Evolutionary conservation across 2,888 invertebrate genomes (phyloP).

Genomic region (Eledone cirrhosa): DNA sequence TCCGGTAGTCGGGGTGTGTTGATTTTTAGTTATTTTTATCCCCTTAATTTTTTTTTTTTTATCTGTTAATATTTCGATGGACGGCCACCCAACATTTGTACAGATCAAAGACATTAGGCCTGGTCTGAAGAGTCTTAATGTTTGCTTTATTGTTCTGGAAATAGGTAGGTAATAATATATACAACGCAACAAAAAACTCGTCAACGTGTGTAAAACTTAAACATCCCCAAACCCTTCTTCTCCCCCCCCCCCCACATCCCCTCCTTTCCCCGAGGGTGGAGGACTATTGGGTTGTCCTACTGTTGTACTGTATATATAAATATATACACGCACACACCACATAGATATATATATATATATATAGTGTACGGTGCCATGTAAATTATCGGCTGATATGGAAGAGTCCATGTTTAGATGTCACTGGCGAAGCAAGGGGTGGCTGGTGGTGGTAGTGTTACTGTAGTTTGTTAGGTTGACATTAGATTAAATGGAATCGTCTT

Average conservation of each 20-base stretch:
- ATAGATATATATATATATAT: background rate
- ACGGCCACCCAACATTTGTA: constrained; percentile 55
- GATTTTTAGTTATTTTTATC: background rate
- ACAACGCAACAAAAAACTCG: background rate
- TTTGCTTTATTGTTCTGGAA: constrained; percentile 92
- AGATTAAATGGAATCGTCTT: background rate
- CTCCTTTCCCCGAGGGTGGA: too few relatives aligned
- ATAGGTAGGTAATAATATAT: constrained; percentile 74
- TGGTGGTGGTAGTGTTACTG: background rate
- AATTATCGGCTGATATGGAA: background rate
- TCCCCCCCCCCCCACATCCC: too few relatives aligned
- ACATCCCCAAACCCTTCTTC: background rate
- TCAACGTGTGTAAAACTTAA: background rate
- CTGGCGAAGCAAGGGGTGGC: background rate
- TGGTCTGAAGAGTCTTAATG: constrained; percentile 90
- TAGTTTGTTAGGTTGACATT: background rate
- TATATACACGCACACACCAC: background rate
- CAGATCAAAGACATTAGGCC: constrained; percentile 88
- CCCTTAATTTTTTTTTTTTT: background rate
- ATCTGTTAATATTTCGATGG: background rate
- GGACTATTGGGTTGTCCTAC: too few relatives aligned
- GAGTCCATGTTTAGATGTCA: background rate
- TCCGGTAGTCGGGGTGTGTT: background rate
- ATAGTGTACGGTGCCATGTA: background rate
- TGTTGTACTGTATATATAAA: background rate